Evolutionary conservation across 2,797 vertebrate species (phyloP), one percentile per base, ranked within the genome.

Genomic region (Xyrichtys novacula): DNA sequence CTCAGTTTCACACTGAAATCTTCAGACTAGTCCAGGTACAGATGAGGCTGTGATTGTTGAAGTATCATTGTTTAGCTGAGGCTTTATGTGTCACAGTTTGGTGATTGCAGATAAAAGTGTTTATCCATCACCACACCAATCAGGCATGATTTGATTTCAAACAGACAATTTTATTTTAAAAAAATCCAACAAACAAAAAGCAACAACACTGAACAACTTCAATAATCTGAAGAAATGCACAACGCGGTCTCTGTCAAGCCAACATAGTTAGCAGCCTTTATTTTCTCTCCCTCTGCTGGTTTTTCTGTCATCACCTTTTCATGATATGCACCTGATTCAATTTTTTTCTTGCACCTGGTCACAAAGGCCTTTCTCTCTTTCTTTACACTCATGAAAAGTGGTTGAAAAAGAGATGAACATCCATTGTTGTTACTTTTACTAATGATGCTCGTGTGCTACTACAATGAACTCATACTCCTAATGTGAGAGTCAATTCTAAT

Each of bases 131-230:
- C 11, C 28, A 25, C 53, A 56, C 14, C 0, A 50, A 52, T 20
- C 14, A 19, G 17, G 8, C 48, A 9, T 22, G 2, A 61, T 22
- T 50, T 25, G 15, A 49, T 60, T 39, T 23, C 20, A 0, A 79
- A 58, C 39, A 69, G 47, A 76, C 4, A 6, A 11, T 62, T 87
- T 87, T 86, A 84, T 83, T 87, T 9, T 22, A 72, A 76, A 64
- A 46, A 73, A 63, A 42, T 31, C 25, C 17, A 65, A 71, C 29
- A 57, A 56, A 71, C 58, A 61, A 9, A 66, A 20, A 77, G 28
- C 61, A 79, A 25, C 14, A 17, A 64, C 72, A 67, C 16, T 50
- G 17, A 50, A 84, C 64, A 79, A 36, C 59, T 42, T 11, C 34
- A 60, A 53, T 36, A 61, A 28, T 58, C 19, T 31, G 6, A 1